Evolutionary conservation across 2,888 invertebrate genomes (phyloP).

Genomic region (Drosophila subsilvestris): DNA sequence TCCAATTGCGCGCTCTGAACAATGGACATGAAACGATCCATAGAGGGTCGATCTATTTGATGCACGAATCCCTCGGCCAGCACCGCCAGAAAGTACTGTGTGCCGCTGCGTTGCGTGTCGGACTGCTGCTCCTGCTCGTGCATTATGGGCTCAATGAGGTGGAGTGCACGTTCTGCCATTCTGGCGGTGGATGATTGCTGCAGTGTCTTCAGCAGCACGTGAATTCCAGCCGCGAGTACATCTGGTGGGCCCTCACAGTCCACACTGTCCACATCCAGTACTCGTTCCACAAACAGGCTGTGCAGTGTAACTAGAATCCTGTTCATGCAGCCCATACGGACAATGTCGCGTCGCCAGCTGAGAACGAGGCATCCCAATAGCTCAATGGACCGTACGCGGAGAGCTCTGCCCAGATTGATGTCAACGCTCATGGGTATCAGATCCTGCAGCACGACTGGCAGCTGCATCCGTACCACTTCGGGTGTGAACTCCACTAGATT

Average conservation of each 20-base stretch:
- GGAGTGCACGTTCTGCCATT: slow-evolving; percentile 10
- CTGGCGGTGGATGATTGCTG: slow-evolving; percentile 13
- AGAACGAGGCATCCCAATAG: slow-evolving; percentile 11
- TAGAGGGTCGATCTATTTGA: background rate
- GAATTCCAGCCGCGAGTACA: background rate
- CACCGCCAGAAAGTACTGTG: slow-evolving; percentile 1
- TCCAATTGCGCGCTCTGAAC: slow-evolving; percentile 24
- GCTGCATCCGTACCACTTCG: slow-evolving; percentile 17
- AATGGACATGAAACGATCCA: slow-evolving; percentile 15
- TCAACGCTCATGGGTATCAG: slow-evolving; percentile 10
- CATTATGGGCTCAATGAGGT: slow-evolving; percentile 18
- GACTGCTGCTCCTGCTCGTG: slow-evolving; percentile 8
- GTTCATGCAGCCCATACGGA: slow-evolving; percentile 28
- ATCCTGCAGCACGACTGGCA: slow-evolving; percentile 15
- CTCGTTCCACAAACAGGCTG: slow-evolving; percentile 9
- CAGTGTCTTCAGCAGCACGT: background rate
- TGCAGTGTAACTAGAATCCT: slow-evolving; percentile 18
- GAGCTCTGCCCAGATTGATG: background rate
- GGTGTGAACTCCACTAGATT: slow-evolving; percentile 22
- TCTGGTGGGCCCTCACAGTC: background rate
- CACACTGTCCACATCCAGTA: slow-evolving; percentile 9
- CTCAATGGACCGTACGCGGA: slow-evolving; percentile 12
- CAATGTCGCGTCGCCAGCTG: slow-evolving; percentile 17
- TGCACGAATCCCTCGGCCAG: slow-evolving; percentile 22
- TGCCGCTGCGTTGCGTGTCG: slow-evolving; percentile 4